Conservation (phyloP, 2,888 invertebrate species). For the Atethmia centrago region DNA sequence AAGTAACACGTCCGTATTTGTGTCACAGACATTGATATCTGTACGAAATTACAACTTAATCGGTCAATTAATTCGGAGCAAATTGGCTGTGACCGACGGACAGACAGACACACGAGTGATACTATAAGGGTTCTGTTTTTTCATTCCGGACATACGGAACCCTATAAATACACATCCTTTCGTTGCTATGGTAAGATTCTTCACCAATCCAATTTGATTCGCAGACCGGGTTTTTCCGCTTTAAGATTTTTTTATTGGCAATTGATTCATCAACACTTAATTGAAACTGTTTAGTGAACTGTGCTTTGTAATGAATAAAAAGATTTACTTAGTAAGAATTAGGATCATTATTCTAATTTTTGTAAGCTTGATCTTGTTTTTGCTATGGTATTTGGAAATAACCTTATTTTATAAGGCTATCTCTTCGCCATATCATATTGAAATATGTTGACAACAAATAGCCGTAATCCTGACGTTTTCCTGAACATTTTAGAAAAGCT, state of each 20-base stretch:
- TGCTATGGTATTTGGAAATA: neutral
- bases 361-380: neutral
- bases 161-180: neutral
- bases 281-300: slow-evolving; percentile 22
- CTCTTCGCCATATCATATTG: neutral
- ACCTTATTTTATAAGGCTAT: neutral
- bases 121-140: too few relatives aligned
- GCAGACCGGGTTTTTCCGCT: slow-evolving; percentile 13
- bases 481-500: too few relatives aligned
- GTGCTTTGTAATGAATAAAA: slow-evolving; percentile 3
- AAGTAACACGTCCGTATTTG: too few relatives aligned
- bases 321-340: neutral
- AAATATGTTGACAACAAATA: neutral
- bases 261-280: slow-evolving; percentile 32
- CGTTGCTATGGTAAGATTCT: slow-evolving; percentile 12
- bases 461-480: neutral
- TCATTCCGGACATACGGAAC: too few relatives aligned
- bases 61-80: too few relatives aligned
- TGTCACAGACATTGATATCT: too few relatives aligned
- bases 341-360: slow-evolving; percentile 4
- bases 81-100: too few relatives aligned
- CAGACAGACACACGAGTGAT: too few relatives aligned
- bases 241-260: neutral
- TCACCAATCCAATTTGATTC: slow-evolving; percentile 5
- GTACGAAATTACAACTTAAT: too few relatives aligned